phyloP scores from a whole-genome alignment of 1,140 invertebrate species.

The Formica exsecta region DNA sequence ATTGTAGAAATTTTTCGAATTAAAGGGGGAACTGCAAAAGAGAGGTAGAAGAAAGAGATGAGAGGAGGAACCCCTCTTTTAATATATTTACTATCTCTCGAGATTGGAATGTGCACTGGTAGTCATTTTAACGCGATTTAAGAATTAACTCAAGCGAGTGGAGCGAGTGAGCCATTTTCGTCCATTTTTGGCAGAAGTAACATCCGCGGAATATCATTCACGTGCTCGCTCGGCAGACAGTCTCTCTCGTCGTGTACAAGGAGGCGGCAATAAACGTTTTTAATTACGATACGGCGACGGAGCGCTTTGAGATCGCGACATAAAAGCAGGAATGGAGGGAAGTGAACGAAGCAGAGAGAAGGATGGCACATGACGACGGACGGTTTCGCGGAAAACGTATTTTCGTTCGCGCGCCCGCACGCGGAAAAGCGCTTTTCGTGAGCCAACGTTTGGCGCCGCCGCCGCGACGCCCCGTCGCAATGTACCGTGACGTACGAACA shows the following conservation, averaged over 20 bases:
- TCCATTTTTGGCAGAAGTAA: neutral
- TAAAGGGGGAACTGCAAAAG: constrained; percentile 1
- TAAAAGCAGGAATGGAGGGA: neutral
- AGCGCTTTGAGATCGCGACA: constrained; percentile 9
- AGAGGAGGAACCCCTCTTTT: neutral
- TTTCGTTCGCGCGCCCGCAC: constrained; percentile 22
- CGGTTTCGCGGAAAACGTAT: constrained; percentile 47
- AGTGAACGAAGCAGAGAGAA: neutral
- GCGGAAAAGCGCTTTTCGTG: constrained; percentile 26
- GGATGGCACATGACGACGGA: neutral
- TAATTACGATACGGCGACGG: constrained; percentile 33
- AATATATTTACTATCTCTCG: constrained; percentile 3
- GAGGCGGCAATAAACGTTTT: constrained; percentile 43
- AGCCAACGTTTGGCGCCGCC: constrained; percentile 71
- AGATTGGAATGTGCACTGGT: constrained; percentile 36
- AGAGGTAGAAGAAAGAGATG: neutral
- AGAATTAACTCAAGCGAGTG: constrained; percentile 28
- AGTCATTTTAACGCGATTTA: constrained; percentile 39
- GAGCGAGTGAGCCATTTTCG: neutral
- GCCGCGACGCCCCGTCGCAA: constrained; percentile 70
- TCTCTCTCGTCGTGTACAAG: neutral
- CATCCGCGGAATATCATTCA: constrained; percentile 15
- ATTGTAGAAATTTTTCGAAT: neutral
- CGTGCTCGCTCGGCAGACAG: neutral
- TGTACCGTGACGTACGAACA: constrained; percentile 68